Conservation (phyloP, 1,140 invertebrate genomes). For the Drosophila biarmipes region DNA sequence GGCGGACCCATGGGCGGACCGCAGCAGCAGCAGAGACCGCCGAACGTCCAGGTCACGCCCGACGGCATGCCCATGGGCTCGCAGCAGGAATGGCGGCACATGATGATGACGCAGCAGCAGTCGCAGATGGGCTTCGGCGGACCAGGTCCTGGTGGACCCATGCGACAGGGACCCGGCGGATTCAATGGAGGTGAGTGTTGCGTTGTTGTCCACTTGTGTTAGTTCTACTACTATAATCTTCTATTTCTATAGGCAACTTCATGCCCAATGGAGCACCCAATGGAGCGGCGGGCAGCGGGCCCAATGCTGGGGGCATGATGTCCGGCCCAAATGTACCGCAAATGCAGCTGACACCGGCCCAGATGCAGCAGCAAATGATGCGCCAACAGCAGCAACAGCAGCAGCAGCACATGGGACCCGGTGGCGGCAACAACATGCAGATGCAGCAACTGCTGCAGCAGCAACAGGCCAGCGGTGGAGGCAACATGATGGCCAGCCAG, state of each 20-base stretch:
- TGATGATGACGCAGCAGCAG: slow-evolving; percentile 89
- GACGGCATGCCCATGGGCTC: slow-evolving; percentile 86
- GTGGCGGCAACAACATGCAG: slow-evolving; percentile 70
- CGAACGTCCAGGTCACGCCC: slow-evolving; percentile 86
- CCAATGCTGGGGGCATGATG: slow-evolving; percentile 75
- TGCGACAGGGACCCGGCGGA: slow-evolving; percentile 88
- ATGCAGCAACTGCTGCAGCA: slow-evolving; percentile 84
- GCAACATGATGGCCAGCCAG: slow-evolving; percentile 83
- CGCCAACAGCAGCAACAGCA: slow-evolving; percentile 71
- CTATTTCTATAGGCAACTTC: slow-evolving; percentile 61
- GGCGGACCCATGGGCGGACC: slow-evolving; percentile 74
- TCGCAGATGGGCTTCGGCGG: slow-evolving; percentile 86
- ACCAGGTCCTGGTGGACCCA: slow-evolving; percentile 78
- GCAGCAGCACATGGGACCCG: slow-evolving; percentile 66
- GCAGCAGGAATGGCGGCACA: slow-evolving; percentile 89
- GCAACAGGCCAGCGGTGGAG: slow-evolving; percentile 82
- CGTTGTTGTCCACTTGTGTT: too few species aligned
- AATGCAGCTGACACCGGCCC: slow-evolving; percentile 86
- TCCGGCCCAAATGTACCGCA: slow-evolving; percentile 76
- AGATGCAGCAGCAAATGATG: slow-evolving; percentile 85
- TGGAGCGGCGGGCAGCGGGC: slow-evolving; percentile 49
- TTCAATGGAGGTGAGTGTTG: slow-evolving; percentile 87
- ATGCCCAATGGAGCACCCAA: slow-evolving; percentile 75
- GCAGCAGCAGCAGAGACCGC: slow-evolving; percentile 84
- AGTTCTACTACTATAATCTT: too few species aligned